A percentile compares a stretch with the other conserved stretches of the same genome.
These are phyloP conservation scores for Thunnus thynnus DNA, from an alignment of 2,113 vertebrate genomes.

Conservation along the genomic window DNA sequence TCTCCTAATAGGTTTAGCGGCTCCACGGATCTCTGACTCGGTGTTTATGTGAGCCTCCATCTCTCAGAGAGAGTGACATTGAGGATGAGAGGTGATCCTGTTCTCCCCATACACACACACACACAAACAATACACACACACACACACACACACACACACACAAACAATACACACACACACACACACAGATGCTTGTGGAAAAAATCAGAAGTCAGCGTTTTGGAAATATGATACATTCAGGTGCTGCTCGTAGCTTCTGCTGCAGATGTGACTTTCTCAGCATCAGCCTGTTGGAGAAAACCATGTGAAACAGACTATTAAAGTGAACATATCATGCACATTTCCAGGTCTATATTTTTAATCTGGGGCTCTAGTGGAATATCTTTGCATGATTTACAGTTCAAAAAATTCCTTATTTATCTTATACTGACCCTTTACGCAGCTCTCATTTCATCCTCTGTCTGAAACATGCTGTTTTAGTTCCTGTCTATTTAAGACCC, in stretches of 20 bases:
- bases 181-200: conserved; percentile 18
- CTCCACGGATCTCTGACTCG: conserved; percentile 70
- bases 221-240: conserved; percentile 51
- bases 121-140: conserved; percentile 18
- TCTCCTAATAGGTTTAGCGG: conserved; percentile 89
- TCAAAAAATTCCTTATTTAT: too few species aligned
- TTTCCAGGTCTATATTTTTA: too few species aligned
- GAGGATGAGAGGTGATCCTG: conserved; percentile 80
- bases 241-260: not conserved
- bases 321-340: too few species aligned
- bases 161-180: not conserved
- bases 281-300: not conserved
- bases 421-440: too few species aligned
- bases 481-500: too few species aligned
- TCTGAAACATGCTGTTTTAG: too few species aligned
- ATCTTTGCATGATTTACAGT: too few species aligned
- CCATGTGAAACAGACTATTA: too few species aligned
- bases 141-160: conserved; percentile 17
- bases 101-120: conserved; percentile 8
- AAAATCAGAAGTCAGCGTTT: conserved; percentile 76
- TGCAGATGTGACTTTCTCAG: not conserved
- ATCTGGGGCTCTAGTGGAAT: too few species aligned
- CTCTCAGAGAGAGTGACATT: conserved; percentile 86
- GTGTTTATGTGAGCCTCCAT: conserved; percentile 76
- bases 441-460: too few species aligned